Percentiles rank a stretch among this genome's conserved stretches.
Evolutionary conservation across 2,888 invertebrate genomes (phyloP).

Genomic region (Scaptomyza caliginosa): DNA sequence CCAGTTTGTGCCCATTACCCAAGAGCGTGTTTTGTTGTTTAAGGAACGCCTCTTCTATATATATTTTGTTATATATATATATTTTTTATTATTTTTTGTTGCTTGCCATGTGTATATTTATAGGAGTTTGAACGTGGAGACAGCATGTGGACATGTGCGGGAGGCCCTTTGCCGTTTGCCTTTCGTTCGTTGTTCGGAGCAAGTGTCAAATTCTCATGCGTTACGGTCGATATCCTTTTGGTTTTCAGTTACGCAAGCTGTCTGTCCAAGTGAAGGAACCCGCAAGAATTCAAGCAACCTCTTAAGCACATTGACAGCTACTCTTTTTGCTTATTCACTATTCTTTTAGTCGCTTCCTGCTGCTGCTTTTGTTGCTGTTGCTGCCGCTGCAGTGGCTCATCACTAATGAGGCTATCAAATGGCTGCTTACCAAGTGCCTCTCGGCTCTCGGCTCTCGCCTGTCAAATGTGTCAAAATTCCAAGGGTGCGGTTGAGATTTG

Average conservation of each 20-base stretch:
- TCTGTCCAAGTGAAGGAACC: slow-evolving; percentile 31
- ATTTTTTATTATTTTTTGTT: slow-evolving; percentile 22
- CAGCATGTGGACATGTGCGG: slow-evolving; percentile 52
- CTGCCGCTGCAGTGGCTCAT: slow-evolving; percentile 63
- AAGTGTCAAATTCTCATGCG: slow-evolving; percentile 69
- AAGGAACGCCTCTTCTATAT: slow-evolving; percentile 39
- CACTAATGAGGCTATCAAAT: slow-evolving; percentile 80
- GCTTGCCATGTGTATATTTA: slow-evolving; percentile 31
- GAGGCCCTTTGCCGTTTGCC: slow-evolving; percentile 31
- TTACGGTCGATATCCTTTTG: slow-evolving; percentile 78
- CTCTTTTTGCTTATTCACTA: slow-evolving; percentile 40
- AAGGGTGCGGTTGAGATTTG: slow-evolving; percentile 56
- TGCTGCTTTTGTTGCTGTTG: slow-evolving; percentile 47
- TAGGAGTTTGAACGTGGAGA: slow-evolving; percentile 42
- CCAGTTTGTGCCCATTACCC: slow-evolving; percentile 48
- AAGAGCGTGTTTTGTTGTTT: slow-evolving; percentile 52
- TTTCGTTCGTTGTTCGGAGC: slow-evolving; percentile 31
- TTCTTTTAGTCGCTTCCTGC: slow-evolving; percentile 18
- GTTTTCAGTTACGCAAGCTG: slow-evolving; percentile 71
- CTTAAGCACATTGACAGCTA: slow-evolving; percentile 71
- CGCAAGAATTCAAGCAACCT: slow-evolving; percentile 38
- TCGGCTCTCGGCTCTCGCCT: slow-evolving; percentile 61
- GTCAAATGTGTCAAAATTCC: slow-evolving; percentile 78
- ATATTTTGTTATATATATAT: not conserved
- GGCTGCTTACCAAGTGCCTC: slow-evolving; percentile 69